Percentiles rank a stretch among this genome's conserved stretches.
Evolutionary conservation across 2,888 invertebrate genomes (phyloP).

Genomic region (Strigamia transsilvanica): DNA sequence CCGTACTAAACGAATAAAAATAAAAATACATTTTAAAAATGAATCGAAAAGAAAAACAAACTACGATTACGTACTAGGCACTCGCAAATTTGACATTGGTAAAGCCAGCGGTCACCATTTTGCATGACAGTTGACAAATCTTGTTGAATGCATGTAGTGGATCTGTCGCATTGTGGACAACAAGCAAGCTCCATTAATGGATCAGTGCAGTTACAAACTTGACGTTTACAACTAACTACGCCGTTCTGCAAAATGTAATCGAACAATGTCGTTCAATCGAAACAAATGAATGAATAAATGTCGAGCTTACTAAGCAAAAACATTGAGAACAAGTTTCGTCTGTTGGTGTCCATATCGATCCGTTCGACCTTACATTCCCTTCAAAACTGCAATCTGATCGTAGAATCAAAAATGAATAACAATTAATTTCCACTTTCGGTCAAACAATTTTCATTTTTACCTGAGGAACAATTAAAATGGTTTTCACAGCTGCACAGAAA

Average conservation of each 20-base stretch:
- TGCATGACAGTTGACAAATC: slow-evolving; percentile 78
- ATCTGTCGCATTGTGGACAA: slow-evolving; percentile 79
- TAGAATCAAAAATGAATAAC: slow-evolving; percentile 1
- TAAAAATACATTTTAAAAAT: not conserved
- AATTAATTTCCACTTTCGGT: not conserved
- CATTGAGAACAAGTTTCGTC: slow-evolving; percentile 61
- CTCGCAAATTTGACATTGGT: slow-evolving; percentile 91
- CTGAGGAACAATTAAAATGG: slow-evolving; percentile 62
- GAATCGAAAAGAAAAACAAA: not conserved
- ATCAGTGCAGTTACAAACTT: slow-evolving; percentile 74
- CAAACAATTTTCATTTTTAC: slow-evolving; percentile 58
- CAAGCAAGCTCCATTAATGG: slow-evolving; percentile 68
- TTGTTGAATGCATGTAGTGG: slow-evolving; percentile 78
- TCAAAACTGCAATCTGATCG: slow-evolving; percentile 77
- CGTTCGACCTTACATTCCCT: slow-evolving; percentile 65
- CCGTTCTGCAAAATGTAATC: slow-evolving; percentile 60
- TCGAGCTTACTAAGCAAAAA: slow-evolving; percentile 60
- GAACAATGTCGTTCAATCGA: not conserved
- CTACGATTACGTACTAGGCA: slow-evolving; percentile 74
- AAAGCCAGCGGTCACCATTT: slow-evolving; percentile 87
- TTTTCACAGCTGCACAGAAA: slow-evolving; percentile 77
- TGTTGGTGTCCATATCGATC: slow-evolving; percentile 60
- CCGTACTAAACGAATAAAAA: slow-evolving; percentile 71
- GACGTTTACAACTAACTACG: slow-evolving; percentile 72
- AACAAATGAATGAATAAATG: no score